Base-by-base conservation (phyloP, 2,888 invertebrate species). In the Mythimna albipuncta region DNA sequence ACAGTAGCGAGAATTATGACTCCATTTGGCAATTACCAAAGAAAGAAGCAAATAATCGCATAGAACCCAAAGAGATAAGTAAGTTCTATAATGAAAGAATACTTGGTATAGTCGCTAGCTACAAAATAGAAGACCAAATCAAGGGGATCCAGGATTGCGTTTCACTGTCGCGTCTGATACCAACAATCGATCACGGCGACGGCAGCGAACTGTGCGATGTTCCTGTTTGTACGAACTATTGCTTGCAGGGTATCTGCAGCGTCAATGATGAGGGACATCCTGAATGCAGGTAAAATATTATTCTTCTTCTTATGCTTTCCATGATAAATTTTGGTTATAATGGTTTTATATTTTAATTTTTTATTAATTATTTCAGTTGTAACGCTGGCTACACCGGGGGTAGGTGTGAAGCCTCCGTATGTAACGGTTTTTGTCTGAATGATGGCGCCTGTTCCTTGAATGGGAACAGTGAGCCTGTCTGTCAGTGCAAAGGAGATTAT, bases 151-250 rank as follows among this genome's bases (percentile, higher is more conserved):
- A 86, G 0, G 93, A 93, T 72, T 96, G 95, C 76, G 77, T 86
- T 50, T 82, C 70, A 2, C 80, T 94, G 35, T 74, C 81, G 2
- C 85, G 79, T n/a, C 68, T 93, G 26, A 87, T 91, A 0, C 86
- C n/a, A 41, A 32, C 16, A 3, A 44, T n/a, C 44, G 6, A 98
- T 21, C 98, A 95, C 87, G 95, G 92, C n/a, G 98, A 95, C 87
- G 95, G 92, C n/a, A 98, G 98, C 0, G 89, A 93, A 0, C 94
- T 97, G 41, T 98, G 98, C 85, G 98, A 98, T 89, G 96, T 47
- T 16, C 13, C 47, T 13, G 47, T 97, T 32, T 98, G 98, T 87
- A 96, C 97, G 85, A 98, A 98, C 89, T 98, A 96, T 89, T 98
- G 98, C 89, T 90, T 98, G 2, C 95, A 97, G 78, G 98, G 98